Percentiles rank a stretch among this genome's conserved stretches.
phyloP scores from a whole-genome alignment of 2,888 invertebrate species.

The Anaspis maculata region DNA sequence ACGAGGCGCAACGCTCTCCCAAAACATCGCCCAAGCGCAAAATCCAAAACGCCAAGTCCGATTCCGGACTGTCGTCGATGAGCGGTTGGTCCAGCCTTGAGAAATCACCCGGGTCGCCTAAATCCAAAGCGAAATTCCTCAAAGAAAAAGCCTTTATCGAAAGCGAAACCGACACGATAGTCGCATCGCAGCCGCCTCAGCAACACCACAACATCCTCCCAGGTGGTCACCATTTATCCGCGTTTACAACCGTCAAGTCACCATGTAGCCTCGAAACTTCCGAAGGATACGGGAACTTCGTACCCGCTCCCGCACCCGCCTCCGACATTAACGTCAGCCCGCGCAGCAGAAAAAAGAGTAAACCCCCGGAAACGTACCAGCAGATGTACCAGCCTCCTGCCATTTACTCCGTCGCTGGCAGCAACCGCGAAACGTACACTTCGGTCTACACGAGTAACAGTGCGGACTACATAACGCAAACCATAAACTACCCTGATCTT shows the following conservation, averaged over 20 bases:
- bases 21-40: conserved; percentile 63
- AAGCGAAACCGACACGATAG: conserved; percentile 49
- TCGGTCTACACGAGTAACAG: conserved; percentile 64
- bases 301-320: conserved; percentile 47
- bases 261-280: conserved; percentile 44
- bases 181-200: conserved; percentile 17
- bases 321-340: conserved; percentile 47
- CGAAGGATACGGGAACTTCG: conserved; percentile 45
- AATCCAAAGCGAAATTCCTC: conserved; percentile 32
- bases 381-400: conserved; percentile 53
- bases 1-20: conserved; percentile 55
- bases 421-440: conserved; percentile 62
- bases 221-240: conserved; percentile 47
- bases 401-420: conserved; percentile 68
- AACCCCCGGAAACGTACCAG: conserved; percentile 37
- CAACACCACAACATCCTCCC: conserved; percentile 33
- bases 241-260: conserved; percentile 48
- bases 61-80: conserved; percentile 80
- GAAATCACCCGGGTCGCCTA: conserved; percentile 76
- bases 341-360: conserved; percentile 41
- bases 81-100: conserved; percentile 80
- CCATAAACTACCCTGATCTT: conserved; percentile 59
- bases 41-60: conserved; percentile 70
- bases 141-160: conserved; percentile 47
- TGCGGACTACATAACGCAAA: conserved; percentile 52